Conservation (phyloP, 2,888 invertebrate species). For the Xanthorhoe designata region DNA sequence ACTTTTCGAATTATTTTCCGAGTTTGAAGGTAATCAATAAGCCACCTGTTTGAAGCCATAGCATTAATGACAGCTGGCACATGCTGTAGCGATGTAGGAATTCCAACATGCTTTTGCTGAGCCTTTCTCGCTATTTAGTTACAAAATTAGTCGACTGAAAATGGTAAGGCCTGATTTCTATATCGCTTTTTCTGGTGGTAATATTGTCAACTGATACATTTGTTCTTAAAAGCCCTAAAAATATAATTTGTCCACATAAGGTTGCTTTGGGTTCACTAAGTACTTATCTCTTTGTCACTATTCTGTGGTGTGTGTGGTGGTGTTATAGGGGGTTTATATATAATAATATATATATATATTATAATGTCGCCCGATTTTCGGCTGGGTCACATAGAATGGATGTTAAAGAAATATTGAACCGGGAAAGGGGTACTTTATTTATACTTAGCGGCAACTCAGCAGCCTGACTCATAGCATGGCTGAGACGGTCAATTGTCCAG, state of each 20-base stretch:
- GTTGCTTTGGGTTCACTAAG: no score
- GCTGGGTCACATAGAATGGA: no score
- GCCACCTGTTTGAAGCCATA: conserved; percentile 2
- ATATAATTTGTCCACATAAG: no score
- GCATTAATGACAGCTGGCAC: not conserved
- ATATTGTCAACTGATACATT: no score
- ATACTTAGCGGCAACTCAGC: conserved; percentile 27
- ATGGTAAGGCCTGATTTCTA: no score
- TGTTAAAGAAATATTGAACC: not conserved
- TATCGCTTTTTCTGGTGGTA: no score
- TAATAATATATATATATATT: no score
- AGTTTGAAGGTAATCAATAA: not conserved
- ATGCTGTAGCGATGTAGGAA: not conserved
- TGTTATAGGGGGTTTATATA: no score
- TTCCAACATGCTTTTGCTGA: not conserved
- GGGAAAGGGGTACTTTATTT: not conserved
- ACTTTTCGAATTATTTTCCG: not conserved
- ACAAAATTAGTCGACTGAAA: not conserved
- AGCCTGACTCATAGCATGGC: conserved; percentile 70
- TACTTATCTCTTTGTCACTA: no score
- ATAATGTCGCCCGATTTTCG: no score
- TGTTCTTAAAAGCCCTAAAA: no score
- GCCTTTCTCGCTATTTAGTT: not conserved
- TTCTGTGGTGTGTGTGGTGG: no score
- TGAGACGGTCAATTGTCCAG: conserved; percentile 74